Evolutionary conservation across 1,140 invertebrate species (phyloP).

Genomic region (Araneus ventricosus): DNA sequence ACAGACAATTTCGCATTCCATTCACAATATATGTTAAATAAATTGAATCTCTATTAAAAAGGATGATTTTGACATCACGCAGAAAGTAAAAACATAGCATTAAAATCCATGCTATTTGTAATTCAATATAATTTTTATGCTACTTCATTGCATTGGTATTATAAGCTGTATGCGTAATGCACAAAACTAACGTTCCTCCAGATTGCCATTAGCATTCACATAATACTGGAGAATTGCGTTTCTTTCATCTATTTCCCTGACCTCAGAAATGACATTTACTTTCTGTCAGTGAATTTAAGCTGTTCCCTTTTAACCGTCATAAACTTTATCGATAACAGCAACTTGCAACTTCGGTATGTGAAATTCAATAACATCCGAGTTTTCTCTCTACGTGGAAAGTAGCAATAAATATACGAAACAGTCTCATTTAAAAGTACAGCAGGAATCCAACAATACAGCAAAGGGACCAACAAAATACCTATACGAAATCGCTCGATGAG

Average conservation of each 20-base stretch:
- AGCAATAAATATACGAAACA: constrained; percentile 51
- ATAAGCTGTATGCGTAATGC: too few species aligned
- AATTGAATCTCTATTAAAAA: too few species aligned
- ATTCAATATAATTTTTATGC: too few species aligned
- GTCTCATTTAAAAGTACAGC: constrained; percentile 43
- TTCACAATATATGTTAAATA: too few species aligned
- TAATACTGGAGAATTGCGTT: background rate
- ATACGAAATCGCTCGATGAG: constrained; percentile 24
- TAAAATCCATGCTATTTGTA: too few species aligned
- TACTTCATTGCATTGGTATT: too few species aligned
- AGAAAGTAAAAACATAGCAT: too few species aligned
- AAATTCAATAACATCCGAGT: constrained; percentile 23
- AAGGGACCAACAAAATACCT: background rate
- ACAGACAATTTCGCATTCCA: too few species aligned
- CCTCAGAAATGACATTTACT: background rate
- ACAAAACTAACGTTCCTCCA: background rate
- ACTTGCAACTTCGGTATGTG: constrained; percentile 7
- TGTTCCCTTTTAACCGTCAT: constrained; percentile 12
- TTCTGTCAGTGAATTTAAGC: constrained; percentile 21
- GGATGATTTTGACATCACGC: too few species aligned
- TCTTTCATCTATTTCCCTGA: background rate
- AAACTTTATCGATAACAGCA: constrained; percentile 18
- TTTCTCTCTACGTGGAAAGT: constrained; percentile 20
- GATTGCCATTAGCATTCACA: background rate
- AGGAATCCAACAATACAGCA: background rate